These are phyloP conservation scores for Merluccius polli DNA, from an alignment of 2,797 vertebrate genomes.

Conservation along the genomic window DNA sequence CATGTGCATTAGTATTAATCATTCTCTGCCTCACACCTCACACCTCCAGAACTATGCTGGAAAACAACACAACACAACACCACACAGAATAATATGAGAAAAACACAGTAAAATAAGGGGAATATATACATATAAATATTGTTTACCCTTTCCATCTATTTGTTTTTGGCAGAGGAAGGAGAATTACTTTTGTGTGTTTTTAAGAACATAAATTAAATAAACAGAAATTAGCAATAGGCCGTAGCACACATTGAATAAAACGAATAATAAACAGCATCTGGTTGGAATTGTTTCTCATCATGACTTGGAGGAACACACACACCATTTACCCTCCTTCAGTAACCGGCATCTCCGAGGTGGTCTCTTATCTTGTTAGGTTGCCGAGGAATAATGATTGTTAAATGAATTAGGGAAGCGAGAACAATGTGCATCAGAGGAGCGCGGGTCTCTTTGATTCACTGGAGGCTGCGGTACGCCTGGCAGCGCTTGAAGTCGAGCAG, in stretches of 20 bases:
- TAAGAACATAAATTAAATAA: too few relatives aligned
- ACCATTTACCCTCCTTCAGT: neutral
- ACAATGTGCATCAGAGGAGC: conserved; percentile 52
- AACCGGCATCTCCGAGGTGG: conserved; percentile 13
- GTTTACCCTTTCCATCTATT: too few relatives aligned
- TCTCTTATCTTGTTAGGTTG: conserved; percentile 45
- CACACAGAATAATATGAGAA: too few relatives aligned
- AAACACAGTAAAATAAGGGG: too few relatives aligned
- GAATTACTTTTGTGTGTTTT: too few relatives aligned
- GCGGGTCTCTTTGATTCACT: conserved; percentile 56
- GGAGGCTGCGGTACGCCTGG: conserved; percentile 36
- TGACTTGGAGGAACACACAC: conserved; percentile 1
- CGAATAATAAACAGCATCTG: neutral
- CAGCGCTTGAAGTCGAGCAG: conserved; percentile 60
- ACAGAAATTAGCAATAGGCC: too few relatives aligned
- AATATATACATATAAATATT: too few relatives aligned
- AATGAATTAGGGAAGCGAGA: conserved; percentile 63
- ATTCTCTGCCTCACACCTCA: too few relatives aligned
- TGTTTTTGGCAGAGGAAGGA: too few relatives aligned
- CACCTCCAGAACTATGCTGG: too few relatives aligned
- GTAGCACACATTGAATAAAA: neutral
- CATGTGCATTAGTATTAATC: too few relatives aligned
- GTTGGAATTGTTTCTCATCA: neutral
- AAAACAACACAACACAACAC: too few relatives aligned
- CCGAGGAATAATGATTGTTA: conserved; percentile 61